phyloP scores from a whole-genome alignment of 2,888 invertebrate species.

The Zygogramma bicolorata region DNA sequence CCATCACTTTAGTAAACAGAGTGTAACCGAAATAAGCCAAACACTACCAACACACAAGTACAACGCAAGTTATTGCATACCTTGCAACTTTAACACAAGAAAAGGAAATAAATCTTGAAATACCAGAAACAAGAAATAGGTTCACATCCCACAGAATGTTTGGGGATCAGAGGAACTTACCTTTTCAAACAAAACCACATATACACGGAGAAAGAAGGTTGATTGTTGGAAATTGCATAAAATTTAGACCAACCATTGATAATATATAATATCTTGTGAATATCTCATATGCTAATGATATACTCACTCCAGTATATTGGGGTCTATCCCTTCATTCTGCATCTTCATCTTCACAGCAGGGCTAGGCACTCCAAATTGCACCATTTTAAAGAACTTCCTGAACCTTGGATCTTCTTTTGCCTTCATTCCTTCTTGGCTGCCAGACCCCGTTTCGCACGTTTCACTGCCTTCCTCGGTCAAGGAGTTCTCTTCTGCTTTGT shows the following conservation, averaged over 20 bases:
- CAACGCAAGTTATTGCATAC: background rate
- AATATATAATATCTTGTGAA: no score
- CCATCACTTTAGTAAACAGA: slow-evolving; percentile 16
- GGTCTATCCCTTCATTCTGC: slow-evolving; percentile 84
- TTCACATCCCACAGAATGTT: no score
- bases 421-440: slow-evolving; percentile 55
- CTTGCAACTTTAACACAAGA: no score
- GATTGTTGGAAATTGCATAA: no score
- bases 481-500: slow-evolving; percentile 19
- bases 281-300: background rate
- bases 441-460: background rate
- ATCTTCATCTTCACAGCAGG: slow-evolving; percentile 87
- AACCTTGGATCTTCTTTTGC: slow-evolving; percentile 75
- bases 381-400: slow-evolving; percentile 88
- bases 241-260: no score
- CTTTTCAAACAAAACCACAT: no score
- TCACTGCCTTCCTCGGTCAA: background rate
- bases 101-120: no score
- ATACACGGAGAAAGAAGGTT: no score
- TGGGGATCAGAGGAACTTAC: no score
- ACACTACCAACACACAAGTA: background rate
- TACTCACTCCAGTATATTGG: slow-evolving; percentile 76
- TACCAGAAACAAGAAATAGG: no score
- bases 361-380: slow-evolving; percentile 88
- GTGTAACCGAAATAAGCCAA: background rate